Conservation (phyloP, 2,113 vertebrate genomes). For the Oryzias curvinotus region DNA sequence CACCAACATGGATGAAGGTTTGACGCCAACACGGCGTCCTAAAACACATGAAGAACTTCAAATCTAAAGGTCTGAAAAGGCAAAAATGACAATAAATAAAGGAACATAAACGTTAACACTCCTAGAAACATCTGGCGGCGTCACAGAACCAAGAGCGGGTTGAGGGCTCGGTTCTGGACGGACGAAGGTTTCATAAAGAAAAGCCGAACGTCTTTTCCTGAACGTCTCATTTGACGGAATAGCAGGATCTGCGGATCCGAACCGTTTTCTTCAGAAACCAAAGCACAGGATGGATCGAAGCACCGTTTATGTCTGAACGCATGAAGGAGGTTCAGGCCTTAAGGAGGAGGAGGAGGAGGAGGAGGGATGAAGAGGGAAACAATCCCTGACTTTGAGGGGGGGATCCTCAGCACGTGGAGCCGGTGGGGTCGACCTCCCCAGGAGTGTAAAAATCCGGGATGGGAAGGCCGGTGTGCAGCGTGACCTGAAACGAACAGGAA, state of each 20-base stretch:
- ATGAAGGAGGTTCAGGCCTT: slow-evolving; percentile 18
- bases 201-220: too few species aligned
- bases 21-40: slow-evolving; percentile 22
- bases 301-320: slow-evolving; percentile 47
- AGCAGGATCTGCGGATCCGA: too few species aligned
- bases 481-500: slow-evolving; percentile 79
- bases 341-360: not conserved
- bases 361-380: slow-evolving; percentile 15
- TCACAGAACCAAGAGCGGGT: not conserved
- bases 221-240: too few species aligned
- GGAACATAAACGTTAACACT: not conserved
- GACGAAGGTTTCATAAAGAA: too few species aligned
- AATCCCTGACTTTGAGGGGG: not conserved
- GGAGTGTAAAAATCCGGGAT: slow-evolving; percentile 94
- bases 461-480: slow-evolving; percentile 91
- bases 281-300: not conserved
- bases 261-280: too few species aligned
- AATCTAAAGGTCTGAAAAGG: slow-evolving; percentile 5
- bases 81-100: too few species aligned
- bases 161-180: too few species aligned
- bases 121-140: not conserved
- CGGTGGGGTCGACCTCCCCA: slow-evolving; percentile 77
- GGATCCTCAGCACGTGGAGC: slow-evolving; percentile 74
- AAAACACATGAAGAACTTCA: slow-evolving; percentile 2
- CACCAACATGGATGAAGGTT: slow-evolving; percentile 27